Percentiles rank a stretch among this genome's conserved stretches.
These are phyloP conservation scores for Chrysomela aeneicollis DNA, from an alignment of 2,888 invertebrate species.

Conservation along the genomic window DNA sequence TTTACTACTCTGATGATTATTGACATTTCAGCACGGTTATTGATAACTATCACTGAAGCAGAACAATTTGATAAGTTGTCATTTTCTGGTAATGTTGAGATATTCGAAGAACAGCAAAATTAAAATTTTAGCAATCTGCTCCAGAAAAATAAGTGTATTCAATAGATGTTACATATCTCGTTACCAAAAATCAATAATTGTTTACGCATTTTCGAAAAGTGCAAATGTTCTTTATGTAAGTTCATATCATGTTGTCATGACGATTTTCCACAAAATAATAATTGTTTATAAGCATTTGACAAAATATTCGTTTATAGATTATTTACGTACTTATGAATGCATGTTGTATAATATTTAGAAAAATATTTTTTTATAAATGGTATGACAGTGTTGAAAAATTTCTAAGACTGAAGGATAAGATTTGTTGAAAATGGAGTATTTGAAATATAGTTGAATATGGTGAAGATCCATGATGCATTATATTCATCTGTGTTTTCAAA, in stretches of 20 bases:
- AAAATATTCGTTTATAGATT: constrained; percentile 39
- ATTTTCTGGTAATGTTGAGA: constrained; percentile 15
- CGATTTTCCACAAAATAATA: constrained; percentile 38
- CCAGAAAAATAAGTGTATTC: constrained; percentile 37
- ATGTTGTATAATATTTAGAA: constrained; percentile 49
- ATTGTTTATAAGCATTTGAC: constrained; percentile 38
- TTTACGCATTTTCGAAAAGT: constrained; percentile 39
- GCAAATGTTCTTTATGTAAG: constrained; percentile 44
- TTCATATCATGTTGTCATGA: constrained; percentile 46
- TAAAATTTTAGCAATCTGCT: constrained; percentile 30
- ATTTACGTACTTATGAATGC: constrained; percentile 43
- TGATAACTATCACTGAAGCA: constrained; percentile 20
- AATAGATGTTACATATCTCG: constrained; percentile 58
- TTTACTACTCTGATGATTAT: constrained; percentile 16
- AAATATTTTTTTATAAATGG: constrained; percentile 57
- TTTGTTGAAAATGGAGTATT: constrained; percentile 46
- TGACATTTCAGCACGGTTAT: constrained; percentile 24
- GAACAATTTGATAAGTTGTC: not conserved
- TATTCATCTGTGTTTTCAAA: constrained; percentile 25
- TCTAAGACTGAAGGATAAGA: constrained; percentile 58
- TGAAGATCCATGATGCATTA: constrained; percentile 22
- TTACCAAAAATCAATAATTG: constrained; percentile 42
- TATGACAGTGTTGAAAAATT: constrained; percentile 50
- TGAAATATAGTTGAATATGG: constrained; percentile 43
- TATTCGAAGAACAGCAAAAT: constrained; percentile 12